phyloP scores from a whole-genome alignment of 2,797 vertebrate genomes.

The Oreortyx pictus region DNA sequence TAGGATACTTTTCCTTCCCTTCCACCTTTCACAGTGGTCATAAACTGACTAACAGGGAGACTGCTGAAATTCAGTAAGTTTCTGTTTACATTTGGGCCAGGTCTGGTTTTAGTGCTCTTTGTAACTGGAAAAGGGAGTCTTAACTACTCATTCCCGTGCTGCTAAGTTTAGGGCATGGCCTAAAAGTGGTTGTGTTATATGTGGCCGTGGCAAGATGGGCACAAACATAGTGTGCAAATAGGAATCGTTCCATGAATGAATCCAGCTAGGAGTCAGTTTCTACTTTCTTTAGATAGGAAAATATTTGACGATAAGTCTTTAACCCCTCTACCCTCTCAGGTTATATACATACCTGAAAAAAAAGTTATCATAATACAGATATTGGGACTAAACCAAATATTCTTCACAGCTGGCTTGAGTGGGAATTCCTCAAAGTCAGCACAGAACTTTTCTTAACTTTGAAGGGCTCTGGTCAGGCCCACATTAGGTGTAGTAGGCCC shows the following conservation, averaged over 20 bases:
- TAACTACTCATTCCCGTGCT: slow-evolving; percentile 2
- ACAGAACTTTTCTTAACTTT: not conserved
- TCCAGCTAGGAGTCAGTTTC: not conserved
- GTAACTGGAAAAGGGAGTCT: not conserved
- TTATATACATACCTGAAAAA: not conserved
- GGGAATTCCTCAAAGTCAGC: not conserved
- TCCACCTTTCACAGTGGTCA: slow-evolving; percentile 26
- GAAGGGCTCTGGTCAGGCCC: not conserved
- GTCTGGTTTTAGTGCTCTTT: slow-evolving; percentile 8
- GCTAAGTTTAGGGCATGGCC: not conserved
- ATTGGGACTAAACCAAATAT: not conserved
- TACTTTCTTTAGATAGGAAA: not conserved
- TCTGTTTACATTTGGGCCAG: slow-evolving; percentile 14
- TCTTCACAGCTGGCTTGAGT: not conserved
- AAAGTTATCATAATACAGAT: not conserved
- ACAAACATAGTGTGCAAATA: not conserved
- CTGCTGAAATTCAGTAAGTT: slow-evolving; percentile 1
- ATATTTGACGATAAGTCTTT: not conserved
- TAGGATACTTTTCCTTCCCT: slow-evolving; percentile 48
- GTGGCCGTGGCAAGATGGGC: not conserved
- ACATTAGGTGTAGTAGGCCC: not conserved
- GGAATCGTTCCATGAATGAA: not conserved
- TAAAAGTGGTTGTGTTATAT: not conserved
- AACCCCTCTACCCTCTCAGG: not conserved
- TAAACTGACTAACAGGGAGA: slow-evolving; percentile 4